Evolutionary conservation across 2,113 vertebrate species (phyloP), one percentile per base, ranked within the genome.

Genomic region (Gymnarchus niloticus): DNA sequence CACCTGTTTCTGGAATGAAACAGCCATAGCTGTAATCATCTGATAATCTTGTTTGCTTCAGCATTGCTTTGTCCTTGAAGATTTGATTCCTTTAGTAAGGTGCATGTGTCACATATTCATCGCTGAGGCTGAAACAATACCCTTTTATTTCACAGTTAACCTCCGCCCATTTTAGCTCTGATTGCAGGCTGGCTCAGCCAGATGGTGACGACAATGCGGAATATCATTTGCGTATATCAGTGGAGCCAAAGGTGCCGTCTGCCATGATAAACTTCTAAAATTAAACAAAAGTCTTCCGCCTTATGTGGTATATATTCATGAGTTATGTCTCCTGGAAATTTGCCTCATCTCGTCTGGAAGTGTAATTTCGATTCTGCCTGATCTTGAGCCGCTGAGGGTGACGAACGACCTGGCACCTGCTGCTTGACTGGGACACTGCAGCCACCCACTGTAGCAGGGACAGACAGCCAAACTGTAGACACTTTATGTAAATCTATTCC

Each of bases 251-350:
- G 91, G 88, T 91, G 91, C 91, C 10, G 37, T 89, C 76, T 80
- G 91, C 90, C 88, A 91, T 88, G 88, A 91, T 78, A 87, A 91
- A 89, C 89, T 89, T 89, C 91, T 83, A 86, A 84, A 91, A 88
- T 89, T 37, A 88, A 86, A 90, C 83, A 84, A 89, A 91, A 90
- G 49, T 84, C 84, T 83, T 85, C 86, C 49, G 59, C 87, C 56
- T 59, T 87, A 90, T 91, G 90, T 87, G 88, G 87, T 61, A 88
- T 78, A 92, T 91, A 90, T 90, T 89, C 92, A 93, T 93, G 90
- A 91, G 87, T 92, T 89, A 89, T 86, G 90, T 91, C 89, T 89
- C 37, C 88, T 94, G 92, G 90, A 91, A 73, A 85, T 89, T 86
- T 91, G 91, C 92, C 90, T 91, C 87, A 85, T 89, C 86, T 88